phyloP scores from a whole-genome alignment of 2,888 invertebrate genomes.

The Amiota mariae region DNA sequence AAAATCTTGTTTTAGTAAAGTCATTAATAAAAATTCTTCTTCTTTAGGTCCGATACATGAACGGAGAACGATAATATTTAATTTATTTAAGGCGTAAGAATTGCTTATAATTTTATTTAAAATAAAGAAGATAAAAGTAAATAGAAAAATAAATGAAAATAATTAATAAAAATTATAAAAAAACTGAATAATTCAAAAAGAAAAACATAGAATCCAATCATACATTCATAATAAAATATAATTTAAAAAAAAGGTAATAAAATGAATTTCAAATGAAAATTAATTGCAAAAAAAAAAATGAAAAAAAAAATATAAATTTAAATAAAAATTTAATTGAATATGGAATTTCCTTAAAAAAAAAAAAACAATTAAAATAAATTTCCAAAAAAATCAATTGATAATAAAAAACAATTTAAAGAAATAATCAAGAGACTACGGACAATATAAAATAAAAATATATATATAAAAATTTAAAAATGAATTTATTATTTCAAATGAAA shows the following conservation, averaged over 20 bases:
- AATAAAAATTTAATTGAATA: too few relatives aligned
- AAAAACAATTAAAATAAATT: background rate
- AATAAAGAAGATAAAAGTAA: constrained; percentile 34
- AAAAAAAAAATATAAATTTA: constrained; percentile 12
- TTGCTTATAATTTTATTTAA: constrained; percentile 47
- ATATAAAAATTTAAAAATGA: background rate
- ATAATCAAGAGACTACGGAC: constrained; percentile 23
- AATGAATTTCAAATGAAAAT: background rate
- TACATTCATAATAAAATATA: background rate
- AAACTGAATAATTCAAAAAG: constrained; percentile 42
- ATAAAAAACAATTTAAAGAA: background rate
- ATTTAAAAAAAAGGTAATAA: background rate
- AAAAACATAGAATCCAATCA: constrained; percentile 40
- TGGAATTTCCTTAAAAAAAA: constrained; percentile 15
- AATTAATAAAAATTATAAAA: background rate
- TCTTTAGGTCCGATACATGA: constrained; percentile 67
- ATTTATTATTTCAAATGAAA: background rate
- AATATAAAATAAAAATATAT: constrained; percentile 14
- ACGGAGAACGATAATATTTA: constrained; percentile 54
- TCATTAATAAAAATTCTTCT: constrained; percentile 8
- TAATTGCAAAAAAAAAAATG: constrained; percentile 13
- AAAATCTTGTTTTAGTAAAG: background rate
- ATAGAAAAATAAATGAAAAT: constrained; percentile 36
- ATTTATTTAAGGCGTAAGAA: constrained; percentile 65
- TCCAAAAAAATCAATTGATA: constrained; percentile 2